Evolutionary conservation across 2,888 invertebrate genomes (phyloP).

Genomic region (Augiades crinisus): DNA sequence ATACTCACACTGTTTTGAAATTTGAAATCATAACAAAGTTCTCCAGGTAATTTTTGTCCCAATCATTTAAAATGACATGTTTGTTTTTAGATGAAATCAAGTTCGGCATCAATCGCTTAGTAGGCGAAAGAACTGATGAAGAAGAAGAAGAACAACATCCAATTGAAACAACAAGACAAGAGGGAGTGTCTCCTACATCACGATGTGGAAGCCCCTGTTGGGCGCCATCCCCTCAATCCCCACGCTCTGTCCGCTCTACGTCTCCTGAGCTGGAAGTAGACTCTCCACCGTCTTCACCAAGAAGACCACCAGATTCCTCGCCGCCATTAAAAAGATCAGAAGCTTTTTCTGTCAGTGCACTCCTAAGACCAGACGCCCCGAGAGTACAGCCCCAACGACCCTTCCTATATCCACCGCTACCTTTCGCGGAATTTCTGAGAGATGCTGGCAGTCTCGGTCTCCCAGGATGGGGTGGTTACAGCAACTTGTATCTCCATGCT

Average conservation of each 20-base stretch:
- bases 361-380: slow-evolving; percentile 90
- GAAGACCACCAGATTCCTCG: slow-evolving; percentile 74
- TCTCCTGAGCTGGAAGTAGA: slow-evolving; percentile 90
- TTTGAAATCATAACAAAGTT: too few species aligned
- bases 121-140: slow-evolving; percentile 84
- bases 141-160: slow-evolving; percentile 78
- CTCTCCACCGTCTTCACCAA: slow-evolving; percentile 84
- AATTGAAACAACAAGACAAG: slow-evolving; percentile 55
- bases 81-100: slow-evolving; percentile 88
- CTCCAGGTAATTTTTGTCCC: too few species aligned
- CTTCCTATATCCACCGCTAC: slow-evolving; percentile 82
- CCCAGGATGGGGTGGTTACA: slow-evolving; percentile 82
- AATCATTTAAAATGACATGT: slow-evolving; percentile 33
- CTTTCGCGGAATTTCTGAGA: slow-evolving; percentile 83
- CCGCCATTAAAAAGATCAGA: slow-evolving; percentile 87
- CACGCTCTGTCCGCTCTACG: slow-evolving; percentile 76
- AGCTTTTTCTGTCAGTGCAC: slow-evolving; percentile 91
- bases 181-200: slow-evolving; percentile 69
- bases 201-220: slow-evolving; percentile 80
- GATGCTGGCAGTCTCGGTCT: slow-evolving; percentile 75
- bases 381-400: slow-evolving; percentile 82
- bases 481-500: slow-evolving; percentile 84
- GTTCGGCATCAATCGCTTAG: slow-evolving; percentile 91
- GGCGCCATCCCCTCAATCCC: slow-evolving; percentile 72
- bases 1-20: too few species aligned